phyloP scores from a whole-genome alignment of 2,113 vertebrate genomes.

The Campylomormyrus numenius region DNA sequence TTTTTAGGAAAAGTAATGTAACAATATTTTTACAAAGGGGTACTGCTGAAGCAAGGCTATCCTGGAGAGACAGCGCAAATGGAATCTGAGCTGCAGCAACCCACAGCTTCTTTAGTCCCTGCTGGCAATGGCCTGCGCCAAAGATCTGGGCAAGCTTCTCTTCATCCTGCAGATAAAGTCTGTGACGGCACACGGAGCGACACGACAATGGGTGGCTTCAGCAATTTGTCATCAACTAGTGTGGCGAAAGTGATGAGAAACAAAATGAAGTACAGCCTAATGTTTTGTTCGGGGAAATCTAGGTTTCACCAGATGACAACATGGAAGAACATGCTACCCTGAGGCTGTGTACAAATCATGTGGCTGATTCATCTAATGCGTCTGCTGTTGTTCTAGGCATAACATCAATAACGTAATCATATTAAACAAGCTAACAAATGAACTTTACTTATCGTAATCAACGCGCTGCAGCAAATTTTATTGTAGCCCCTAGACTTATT shows the following conservation, averaged over 20 bases:
- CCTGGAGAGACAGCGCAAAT: neutral
- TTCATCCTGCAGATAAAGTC: neutral
- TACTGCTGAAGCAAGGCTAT: neutral
- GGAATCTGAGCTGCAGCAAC: neutral
- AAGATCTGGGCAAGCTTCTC: neutral
- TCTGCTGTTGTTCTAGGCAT: neutral
- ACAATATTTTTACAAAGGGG: neutral
- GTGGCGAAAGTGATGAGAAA: neutral
- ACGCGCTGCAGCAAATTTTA: neutral
- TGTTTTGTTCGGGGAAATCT: neutral
- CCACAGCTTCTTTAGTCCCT: neutral
- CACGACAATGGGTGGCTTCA: neutral
- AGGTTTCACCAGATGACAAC: slow-evolving; percentile 1
- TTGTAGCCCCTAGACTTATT: neutral
- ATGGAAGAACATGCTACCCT: neutral
- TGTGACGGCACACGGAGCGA: neutral
- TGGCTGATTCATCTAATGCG: neutral
- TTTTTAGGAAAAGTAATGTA: neutral
- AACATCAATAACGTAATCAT: neutral
- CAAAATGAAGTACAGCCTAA: neutral
- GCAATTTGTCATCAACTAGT: neutral
- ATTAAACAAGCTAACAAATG: neutral
- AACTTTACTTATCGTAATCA: neutral
- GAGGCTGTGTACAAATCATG: neutral
- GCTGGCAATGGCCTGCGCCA: neutral